A percentile compares a stretch with the other conserved stretches of the same genome.
Conservation (phyloP, 2,113 vertebrate genomes). For the Pan troglodytes region NHGRI_mPanTro3-v2.1_pri NC_072407.2:13193001-13193500, state of each 20-base stretch:
- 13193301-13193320: neutral
- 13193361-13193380: neutral
- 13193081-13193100: neutral
- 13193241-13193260: neutral
- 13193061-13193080: neutral
- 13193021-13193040: neutral
- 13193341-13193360: neutral
- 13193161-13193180: neutral
- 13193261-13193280: neutral
- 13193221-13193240: neutral
- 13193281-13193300: slow-evolving; percentile 31
- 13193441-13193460: neutral
- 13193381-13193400: neutral
- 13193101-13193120: neutral
- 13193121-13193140: neutral
- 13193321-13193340: neutral
- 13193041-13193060: neutral
- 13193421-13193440: neutral
- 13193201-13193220: neutral
- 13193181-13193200: neutral
- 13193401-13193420: neutral
- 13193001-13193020: neutral
- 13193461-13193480: neutral
- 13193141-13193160: neutral
- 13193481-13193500: neutral